Percentiles rank a stretch among this genome's conserved stretches.
These are phyloP conservation scores for Ctenopoma multispine DNA, from an alignment of 2,797 vertebrate genomes.

Conservation along the genomic window DNA sequence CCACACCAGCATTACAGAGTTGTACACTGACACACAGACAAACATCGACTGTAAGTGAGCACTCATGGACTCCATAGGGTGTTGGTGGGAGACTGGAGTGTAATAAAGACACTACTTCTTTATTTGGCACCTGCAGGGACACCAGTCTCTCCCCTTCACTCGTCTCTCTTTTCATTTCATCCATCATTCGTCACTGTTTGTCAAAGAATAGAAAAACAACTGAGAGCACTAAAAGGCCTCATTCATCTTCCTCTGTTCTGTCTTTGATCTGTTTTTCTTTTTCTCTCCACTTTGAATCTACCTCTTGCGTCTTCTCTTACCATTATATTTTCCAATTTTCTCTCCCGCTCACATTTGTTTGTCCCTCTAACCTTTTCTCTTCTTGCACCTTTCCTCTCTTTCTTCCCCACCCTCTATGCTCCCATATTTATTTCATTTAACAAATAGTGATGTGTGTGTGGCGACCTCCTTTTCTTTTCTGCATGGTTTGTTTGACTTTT, in stretches of 20 bases:
- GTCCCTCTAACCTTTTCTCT: neutral
- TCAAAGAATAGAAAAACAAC: constrained; percentile 63
- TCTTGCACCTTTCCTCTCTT: neutral
- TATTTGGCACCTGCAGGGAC: constrained; percentile 57
- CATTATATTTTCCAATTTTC: neutral
- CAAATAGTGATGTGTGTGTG: neutral
- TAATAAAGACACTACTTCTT: constrained; percentile 60
- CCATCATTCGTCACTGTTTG: constrained; percentile 70
- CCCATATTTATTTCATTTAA: neutral
- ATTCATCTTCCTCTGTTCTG: constrained; percentile 60
- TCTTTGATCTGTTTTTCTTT: constrained; percentile 47
- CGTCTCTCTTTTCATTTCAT: constrained; percentile 63
- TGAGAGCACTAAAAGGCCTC: constrained; percentile 57
- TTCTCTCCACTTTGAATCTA: constrained; percentile 27
- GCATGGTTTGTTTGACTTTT: neutral
- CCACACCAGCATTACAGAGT: neutral
- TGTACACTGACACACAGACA: neutral
- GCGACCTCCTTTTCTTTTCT: neutral
- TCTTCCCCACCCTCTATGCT: neutral
- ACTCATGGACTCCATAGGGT: constrained; percentile 7
- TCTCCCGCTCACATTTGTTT: neutral
- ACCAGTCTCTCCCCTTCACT: constrained; percentile 31
- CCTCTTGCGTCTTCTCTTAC: constrained; percentile 6
- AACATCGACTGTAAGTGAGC: constrained; percentile 1
- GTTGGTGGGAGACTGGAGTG: constrained; percentile 32